Evolutionary conservation across 2,888 invertebrate species (phyloP), one percentile per base, ranked within the genome.

Genomic region (Fissipunctia ypsillon): DNA sequence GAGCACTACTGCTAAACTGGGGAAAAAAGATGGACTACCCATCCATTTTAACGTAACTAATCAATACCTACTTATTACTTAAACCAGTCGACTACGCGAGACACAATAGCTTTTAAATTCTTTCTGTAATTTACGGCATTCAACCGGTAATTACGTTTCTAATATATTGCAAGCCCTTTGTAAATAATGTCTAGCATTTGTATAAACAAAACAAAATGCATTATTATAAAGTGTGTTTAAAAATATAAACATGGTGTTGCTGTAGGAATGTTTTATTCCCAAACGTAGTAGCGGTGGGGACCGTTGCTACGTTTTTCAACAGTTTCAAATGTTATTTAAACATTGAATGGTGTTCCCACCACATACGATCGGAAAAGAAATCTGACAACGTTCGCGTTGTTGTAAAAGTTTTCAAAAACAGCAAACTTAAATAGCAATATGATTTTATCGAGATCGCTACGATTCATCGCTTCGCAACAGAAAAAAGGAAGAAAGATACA

Each of bases 311-410:
- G 64, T 71, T 73, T 57, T 71, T 56, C 65, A 80, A 83, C 73
- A 70, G 38, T 69, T 78, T 50, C 14, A 35, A 79, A 57, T 79
- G 82, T 81, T 82, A 60, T 86, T 60, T 45, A 76, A 81, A 79
- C 71, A 77, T 54, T 56, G 25, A 41, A 28, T 50, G 61, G 50
- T 48, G 59, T 41, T 73, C 60, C 56, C 45, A 63, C 22, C 6
- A n/a, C 63, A 54, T 22, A 52, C 14, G 12, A 38, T 56, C 6
- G 19, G 38, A 70, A 61, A 38, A 31, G 6, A 66, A 69, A 54
- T 66, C 35, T 28, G 50, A 31, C n/a, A 68, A 48, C 45, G 41
- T n/a, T n/a, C n/a, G n/a, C n/a, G n/a, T 35, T 81, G 65, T 57
- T 68, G 50, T 38, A n/a, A 59, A 69, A 35, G 19, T 28, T 41